A percentile compares a stretch with the other conserved stretches of the same genome.
Evolutionary conservation across 2,888 invertebrate species (phyloP).

Genomic region (Stenotaenia linearis): DNA sequence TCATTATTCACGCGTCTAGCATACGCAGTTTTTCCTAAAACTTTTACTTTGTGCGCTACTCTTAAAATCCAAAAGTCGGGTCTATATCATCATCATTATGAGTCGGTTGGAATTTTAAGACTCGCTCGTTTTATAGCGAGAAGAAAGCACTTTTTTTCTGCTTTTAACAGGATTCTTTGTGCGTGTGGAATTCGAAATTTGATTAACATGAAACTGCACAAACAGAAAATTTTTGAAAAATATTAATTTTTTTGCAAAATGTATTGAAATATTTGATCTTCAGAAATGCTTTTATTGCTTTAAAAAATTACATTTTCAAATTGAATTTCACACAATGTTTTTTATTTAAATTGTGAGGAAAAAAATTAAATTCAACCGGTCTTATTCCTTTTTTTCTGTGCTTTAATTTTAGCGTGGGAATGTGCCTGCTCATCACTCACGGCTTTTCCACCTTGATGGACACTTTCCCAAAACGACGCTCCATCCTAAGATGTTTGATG

Average conservation of each 20-base stretch:
- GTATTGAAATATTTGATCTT: no score
- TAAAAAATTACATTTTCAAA: no score
- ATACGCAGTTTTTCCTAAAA: background rate
- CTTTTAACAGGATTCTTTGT: background rate
- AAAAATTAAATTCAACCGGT: background rate
- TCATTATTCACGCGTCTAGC: background rate
- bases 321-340: no score
- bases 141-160: background rate
- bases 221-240: background rate
- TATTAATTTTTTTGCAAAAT: no score
- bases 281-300: no score
- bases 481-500: background rate
- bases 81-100: slow-evolving; percentile 12
- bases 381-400: background rate
- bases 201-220: background rate
- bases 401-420: slow-evolving; percentile 61
- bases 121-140: background rate
- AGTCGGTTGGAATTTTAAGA: slow-evolving; percentile 6
- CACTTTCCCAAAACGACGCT: slow-evolving; percentile 1
- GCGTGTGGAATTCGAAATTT: background rate
- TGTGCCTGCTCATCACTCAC: slow-evolving; percentile 67
- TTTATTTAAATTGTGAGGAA: background rate
- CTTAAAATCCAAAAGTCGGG: background rate
- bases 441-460: slow-evolving; percentile 52
- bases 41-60: slow-evolving; percentile 16